Evolutionary conservation across 2,888 invertebrate genomes (phyloP), one percentile per base, ranked within the genome.

Genomic region (Resseliella maxima): DNA sequence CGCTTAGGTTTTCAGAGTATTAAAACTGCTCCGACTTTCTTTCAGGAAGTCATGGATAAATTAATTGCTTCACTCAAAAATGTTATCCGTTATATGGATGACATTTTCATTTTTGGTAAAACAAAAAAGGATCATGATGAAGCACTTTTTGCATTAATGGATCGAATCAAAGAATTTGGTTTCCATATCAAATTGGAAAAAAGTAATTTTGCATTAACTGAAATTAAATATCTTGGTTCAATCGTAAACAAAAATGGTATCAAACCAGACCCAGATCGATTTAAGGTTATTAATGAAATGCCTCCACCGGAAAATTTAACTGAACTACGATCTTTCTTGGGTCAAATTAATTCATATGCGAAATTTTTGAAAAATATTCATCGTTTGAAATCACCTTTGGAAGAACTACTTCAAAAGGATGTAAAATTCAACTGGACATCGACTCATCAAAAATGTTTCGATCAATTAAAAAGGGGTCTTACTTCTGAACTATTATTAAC

Each of bases 361-460:
- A 88, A 88, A 86, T 88, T 88, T 86, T 86, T 88, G 59, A 86
- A 87, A 6, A 88, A 88, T 41, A 85, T 87, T 0, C 86, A 88
- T 15, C 81, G 88, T 54, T 41, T 5, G 41, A 41, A 41, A 41
- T 24, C 85, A 24, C 88, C 88, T 0, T 41, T 89, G 15, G 86
- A 88, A 46, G 45, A 87, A 15, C 86, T 88, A 41, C 86, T 88
- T 87, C 87, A 88, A 64, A 87, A 88, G 87, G 12, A 87, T 89
- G 2, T 88, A 88, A 0, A 89, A 87, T 85, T 88, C 87, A 3
- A 89, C 88, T 6, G 87, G 89, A 5, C 87, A 88, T 1, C 3
- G 18, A 31, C 10, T 6, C 31, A 31, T 31, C 3, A 81, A 81
- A 35, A 81, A 31, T 81, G 27, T n/a, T 85, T 85, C 85, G 10